Percentiles rank a stretch among this genome's conserved stretches.
These are phyloP conservation scores for Neostethus bicornis DNA, from an alignment of 2,797 vertebrate species.

Conservation along the genomic window DNA sequence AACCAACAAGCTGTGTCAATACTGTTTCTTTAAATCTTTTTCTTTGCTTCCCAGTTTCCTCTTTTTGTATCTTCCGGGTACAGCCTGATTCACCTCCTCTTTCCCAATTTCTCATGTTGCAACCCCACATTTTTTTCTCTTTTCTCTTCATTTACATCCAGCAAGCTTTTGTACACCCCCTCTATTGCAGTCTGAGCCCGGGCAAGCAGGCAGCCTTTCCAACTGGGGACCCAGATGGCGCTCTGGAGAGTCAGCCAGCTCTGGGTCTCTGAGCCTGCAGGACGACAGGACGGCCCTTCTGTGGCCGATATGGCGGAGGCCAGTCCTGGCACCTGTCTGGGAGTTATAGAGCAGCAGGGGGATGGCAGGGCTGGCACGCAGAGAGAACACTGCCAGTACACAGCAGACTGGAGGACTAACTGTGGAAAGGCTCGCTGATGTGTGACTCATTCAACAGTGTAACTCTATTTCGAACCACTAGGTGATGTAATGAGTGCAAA, in stretches of 20 bases:
- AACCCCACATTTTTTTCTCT: conserved; percentile 12
- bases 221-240: conserved; percentile 77
- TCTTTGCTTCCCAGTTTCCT: conserved; percentile 28
- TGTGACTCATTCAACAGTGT: conserved; percentile 32
- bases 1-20: conserved; percentile 76
- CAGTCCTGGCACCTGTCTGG: conserved; percentile 75
- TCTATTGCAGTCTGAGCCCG: conserved; percentile 35
- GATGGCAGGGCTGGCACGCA: conserved; percentile 62
- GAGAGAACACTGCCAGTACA: conserved; percentile 67
- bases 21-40: conserved; percentile 53
- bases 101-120: conserved; percentile 18
- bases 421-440: conserved; percentile 43
- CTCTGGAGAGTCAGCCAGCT: conserved; percentile 71
- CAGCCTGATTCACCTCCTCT: conserved; percentile 37
- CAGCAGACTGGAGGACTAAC: conserved; percentile 69
- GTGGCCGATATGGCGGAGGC: conserved; percentile 80
- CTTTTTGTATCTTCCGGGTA: conserved; percentile 20
- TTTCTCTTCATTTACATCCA: conserved; percentile 44
- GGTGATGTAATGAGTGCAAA: conserved; percentile 37
- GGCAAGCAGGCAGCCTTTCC: conserved; percentile 68
- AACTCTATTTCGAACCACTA: conserved; percentile 43
- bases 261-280: conserved; percentile 74
- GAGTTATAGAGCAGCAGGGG: conserved; percentile 73
- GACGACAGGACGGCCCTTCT: conserved; percentile 79
- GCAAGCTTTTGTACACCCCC: conserved; percentile 36